Evolutionary conservation across 1,140 invertebrate genomes (phyloP), one percentile per base, ranked within the genome.

Genomic region (Drosophila sechellia): DNA sequence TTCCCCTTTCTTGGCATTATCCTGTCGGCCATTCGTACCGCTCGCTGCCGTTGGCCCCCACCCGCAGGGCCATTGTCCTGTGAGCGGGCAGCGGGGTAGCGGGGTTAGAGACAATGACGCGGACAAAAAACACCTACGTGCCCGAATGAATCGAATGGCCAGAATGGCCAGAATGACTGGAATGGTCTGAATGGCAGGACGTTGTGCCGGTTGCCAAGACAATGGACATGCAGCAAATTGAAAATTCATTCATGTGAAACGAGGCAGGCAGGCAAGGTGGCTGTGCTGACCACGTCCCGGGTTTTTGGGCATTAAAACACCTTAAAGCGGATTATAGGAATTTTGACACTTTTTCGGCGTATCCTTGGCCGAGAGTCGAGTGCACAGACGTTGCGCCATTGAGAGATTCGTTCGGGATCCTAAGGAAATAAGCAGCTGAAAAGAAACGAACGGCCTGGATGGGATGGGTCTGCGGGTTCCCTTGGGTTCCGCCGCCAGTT

Each of bases 191-290:
- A 79, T 87, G 84, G 79, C 83, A 86, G 81, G 83, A 86, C 79
- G 40, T 42, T 42, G 40, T 57, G 71, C 60, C 56, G 74, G 83
- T 87, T 87, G 84, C 84, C 84, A 89, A 89, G 84, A 89, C 84
- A 89, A 89, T 89, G 79, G 58, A 69, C 73, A 64, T 75, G 80
- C 77, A 89, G 72, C 84, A 89, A 89, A 89, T 89, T 89, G 84
- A 89, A 89, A 89, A 89, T 89, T 89, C 84, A 89, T 89, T 89
- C 84, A 89, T 89, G 79, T 89, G 84, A 89, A 87, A 84, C 77
- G 60, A 68, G 71, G 72, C 53, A 76, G 60, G 72, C 74, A 68
- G 55, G 65, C 58, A 78, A 64, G 74, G 66, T 72, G 76, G 59
- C 46, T 46, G 58, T 15, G 68, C 11, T 52, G 55, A 46, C 59